Base-by-base conservation (phyloP, 2,888 invertebrate genomes). In the Euzophera pinguis region DNA sequence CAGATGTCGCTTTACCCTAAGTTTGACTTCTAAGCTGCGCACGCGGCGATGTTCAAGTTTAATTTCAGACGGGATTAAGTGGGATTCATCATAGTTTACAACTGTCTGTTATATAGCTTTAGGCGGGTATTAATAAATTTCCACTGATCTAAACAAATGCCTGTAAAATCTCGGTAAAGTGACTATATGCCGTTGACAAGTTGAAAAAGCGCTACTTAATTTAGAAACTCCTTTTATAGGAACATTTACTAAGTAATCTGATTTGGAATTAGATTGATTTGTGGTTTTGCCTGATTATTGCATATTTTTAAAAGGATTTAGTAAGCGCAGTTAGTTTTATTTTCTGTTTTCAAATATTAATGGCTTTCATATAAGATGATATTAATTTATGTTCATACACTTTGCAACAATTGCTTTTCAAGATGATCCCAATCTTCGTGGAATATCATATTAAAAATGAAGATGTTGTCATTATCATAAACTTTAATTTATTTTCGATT, bases 1-100 rank as follows among this genome's bases (percentile, higher is more conserved):
- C 43, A 43, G 43, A 43, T 43, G 43, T 43, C 43, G 43, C 29
- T 8, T 43, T 27, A 43, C 43, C 43, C 43, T 12, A 43, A 29
- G 12, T 43, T 29, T n/a, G n/a, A n/a, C n/a, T n/a, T n/a, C n/a
- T 29, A 13, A n/a, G 8, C 27, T 43, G 43, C 43, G 43, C 43
- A 43, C 43, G 43, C 43, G 43, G 8, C 29, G 9, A 10, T 41
- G 43, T 43, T 43, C 29, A 13, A 9, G 13, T 43, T 43, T 43
- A 7, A 43, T 43, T 43, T 43, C 29, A 27, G 29, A 13, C 17
- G 43, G 12, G 29, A 43, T 43, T 43, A 43, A 43, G 29, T 29
- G 9, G 43, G 43, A 27, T 43, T 6, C 29, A 43, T 29, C 43
- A 29, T 27, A 41, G 41, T 41, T 41, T 17, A 41, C 17, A 5